A percentile compares a stretch with the other conserved stretches of the same genome.
These are phyloP conservation scores for Hydrozoanthus tunicans DNA, from an alignment of 64 coral and sea anemone species.

Conservation along the genomic window DNA sequence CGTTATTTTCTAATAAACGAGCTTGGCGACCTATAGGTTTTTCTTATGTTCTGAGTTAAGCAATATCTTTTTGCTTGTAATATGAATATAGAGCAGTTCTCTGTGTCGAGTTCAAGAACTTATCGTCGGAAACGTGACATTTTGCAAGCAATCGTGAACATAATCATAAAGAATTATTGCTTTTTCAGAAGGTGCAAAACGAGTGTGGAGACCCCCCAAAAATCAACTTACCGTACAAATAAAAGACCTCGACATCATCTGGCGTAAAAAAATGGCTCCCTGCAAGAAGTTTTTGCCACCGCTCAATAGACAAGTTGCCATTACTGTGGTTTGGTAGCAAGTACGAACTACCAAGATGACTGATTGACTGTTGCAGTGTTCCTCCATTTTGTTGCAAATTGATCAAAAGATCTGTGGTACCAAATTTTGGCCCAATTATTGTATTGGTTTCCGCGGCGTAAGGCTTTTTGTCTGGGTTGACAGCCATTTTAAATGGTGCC, in stretches of 20 bases:
- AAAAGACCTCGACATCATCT: slow-evolving; percentile 41
- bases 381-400: neutral
- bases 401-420: slow-evolving; percentile 7
- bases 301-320: neutral
- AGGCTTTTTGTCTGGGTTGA: neutral
- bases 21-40: too few species aligned
- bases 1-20: too few species aligned
- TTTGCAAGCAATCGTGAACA: too few species aligned
- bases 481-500: slow-evolving; percentile 10
- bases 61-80: too few species aligned
- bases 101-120: neutral
- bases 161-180: too few species aligned
- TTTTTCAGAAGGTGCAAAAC: too few species aligned
- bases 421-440: slow-evolving; percentile 20
- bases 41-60: too few species aligned
- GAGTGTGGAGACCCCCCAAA: too few species aligned
- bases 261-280: slow-evolving; percentile 21
- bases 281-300: slow-evolving; percentile 14
- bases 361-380: neutral
- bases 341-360: neutral
- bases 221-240: slow-evolving; percentile 30
- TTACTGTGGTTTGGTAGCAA: neutral
- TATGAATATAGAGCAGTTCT: too few species aligned
- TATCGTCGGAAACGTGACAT: too few species aligned
- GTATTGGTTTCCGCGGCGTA: slow-evolving; percentile 4